Evolutionary conservation across 2,888 invertebrate genomes (phyloP), one percentile per base, ranked within the genome.

Genomic region (Griposia aprilina): DNA sequence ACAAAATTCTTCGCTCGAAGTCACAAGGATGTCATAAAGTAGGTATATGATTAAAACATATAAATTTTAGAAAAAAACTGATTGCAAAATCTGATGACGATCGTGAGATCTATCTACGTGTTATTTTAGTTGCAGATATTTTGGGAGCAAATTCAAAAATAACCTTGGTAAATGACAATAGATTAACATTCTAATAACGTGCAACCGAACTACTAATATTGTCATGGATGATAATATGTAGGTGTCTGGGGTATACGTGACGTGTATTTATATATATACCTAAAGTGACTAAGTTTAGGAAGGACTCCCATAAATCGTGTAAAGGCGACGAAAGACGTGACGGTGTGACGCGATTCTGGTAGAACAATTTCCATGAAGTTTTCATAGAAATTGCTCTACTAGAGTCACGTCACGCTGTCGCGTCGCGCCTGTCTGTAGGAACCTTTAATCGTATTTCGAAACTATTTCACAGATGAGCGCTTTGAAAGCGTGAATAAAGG

Each of bases 381-480:
- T n/a, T n/a, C n/a, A n/a, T n/a, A n/a, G n/a, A n/a, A n/a, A n/a
- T n/a, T n/a, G n/a, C n/a, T n/a, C n/a, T n/a, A n/a, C n/a, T n/a
- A n/a, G n/a, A n/a, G n/a, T n/a, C n/a, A n/a, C n/a, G 30, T 36
- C 30, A 3, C 30, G 30, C 1, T 36, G 30, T 36, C 30, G 30
- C 30, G 30, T 36, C 30, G 30, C 30, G 30, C 30, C 30, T 36
- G 3, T 36, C 30, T 36, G 2, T 36, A 36, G 30, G 30, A 36
- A 3, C 30, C 30, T 36, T 57, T 83, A 85, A 84, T 83, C 73
- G 72, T 59, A 66, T 76, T 63, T 63, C 65, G 62, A 26, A 81
- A 83, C 85, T 67, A 81, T 81, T 85, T 74, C 70, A 63, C 76
- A 70, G 73, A 55, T 60, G 81, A 84, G 69, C 66, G 69, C 55